Evolutionary conservation across 2,113 vertebrate species (phyloP), one percentile per base, ranked within the genome.

Genomic region (Crotalus tigris): DNA sequence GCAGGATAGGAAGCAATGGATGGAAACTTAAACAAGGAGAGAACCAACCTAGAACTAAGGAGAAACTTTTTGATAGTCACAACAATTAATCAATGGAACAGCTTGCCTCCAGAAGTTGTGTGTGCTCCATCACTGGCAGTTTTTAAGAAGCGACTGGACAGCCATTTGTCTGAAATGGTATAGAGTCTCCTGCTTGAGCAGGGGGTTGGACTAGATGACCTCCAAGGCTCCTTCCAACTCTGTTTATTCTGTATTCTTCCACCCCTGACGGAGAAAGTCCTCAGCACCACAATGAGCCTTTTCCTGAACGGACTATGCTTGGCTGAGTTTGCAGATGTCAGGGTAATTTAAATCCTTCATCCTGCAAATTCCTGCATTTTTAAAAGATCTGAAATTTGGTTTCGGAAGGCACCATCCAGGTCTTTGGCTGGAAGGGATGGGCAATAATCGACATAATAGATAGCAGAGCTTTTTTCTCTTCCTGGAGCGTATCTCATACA

Each of bases 41-140:
- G 53, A 54, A 54, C 0, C 53, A 54, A 54, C 53, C 53, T 54
- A 5, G 53, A 54, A 54, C 53, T 51, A 9, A 9, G 49, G 49
- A 51, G 49, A 51, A 51, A 9, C 0, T 51, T 51, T 9, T 1
- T 51, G 49, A 51, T 9, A 51, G 49, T 51, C 7, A 51, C 8
- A 51, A 51, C 49, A 51, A 51, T 51, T 51, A 51, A 51, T 9
- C 49, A 51, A 9, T 9, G 49, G 7, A 51, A 51, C 49, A 51
- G 8, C 49, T 9, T 51, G 49, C 1, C 8, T 51, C 49, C 49
- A 51, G 49, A 26, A 26, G 24, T 0, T 0, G 24, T 61, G 9
- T 0, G 0, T 26, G 9, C 59, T 26, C 3, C 59, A 61, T 1
- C 58, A 8, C 9, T 26, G 59, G 24, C 10, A 1, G 1, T 5